Evolutionary conservation across 1,140 invertebrate genomes (phyloP).

Genomic region (Thaumatotibia leucotreta): DNA sequence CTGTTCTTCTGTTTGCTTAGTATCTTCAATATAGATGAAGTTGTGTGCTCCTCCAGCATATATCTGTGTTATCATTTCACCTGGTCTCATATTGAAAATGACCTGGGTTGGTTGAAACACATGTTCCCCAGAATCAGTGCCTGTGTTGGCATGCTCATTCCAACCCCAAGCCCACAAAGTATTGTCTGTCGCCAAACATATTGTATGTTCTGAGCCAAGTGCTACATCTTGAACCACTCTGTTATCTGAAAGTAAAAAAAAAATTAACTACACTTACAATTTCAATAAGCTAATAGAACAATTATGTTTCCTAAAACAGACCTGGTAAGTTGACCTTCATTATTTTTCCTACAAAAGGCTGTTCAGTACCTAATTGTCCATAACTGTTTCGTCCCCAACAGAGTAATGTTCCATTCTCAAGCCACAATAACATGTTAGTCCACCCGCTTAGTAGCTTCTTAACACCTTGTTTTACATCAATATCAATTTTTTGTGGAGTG

Average conservation of each 20-base stretch:
- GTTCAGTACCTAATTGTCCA: constrained; percentile 81
- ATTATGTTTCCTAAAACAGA: constrained; percentile 17
- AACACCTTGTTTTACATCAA: constrained; percentile 72
- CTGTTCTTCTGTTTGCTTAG: neutral
- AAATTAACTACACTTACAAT: constrained; percentile 1
- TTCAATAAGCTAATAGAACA: neutral
- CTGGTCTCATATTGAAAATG: constrained; percentile 32
- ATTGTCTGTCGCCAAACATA: constrained; percentile 79
- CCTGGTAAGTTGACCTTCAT: constrained; percentile 53
- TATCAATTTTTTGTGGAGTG: constrained; percentile 73
- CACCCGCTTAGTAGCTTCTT: constrained; percentile 81
- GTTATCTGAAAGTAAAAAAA: constrained; percentile 46
- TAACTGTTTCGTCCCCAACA: constrained; percentile 90
- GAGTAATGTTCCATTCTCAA: constrained; percentile 78
- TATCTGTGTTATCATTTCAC: constrained; percentile 41
- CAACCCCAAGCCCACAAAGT: constrained; percentile 89
- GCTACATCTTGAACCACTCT: constrained; percentile 77
- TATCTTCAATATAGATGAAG: constrained; percentile 50
- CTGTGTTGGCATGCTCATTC: constrained; percentile 94
- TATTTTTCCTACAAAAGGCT: constrained; percentile 42
- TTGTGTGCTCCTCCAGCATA: constrained; percentile 70
- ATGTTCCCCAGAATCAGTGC: constrained; percentile 81
- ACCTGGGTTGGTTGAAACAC: constrained; percentile 65
- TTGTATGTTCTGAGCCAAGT: constrained; percentile 87
- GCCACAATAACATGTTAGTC: constrained; percentile 83